phyloP scores from a whole-genome alignment of 2,113 vertebrate species.

The Neofelis nebulosa region DNA sequence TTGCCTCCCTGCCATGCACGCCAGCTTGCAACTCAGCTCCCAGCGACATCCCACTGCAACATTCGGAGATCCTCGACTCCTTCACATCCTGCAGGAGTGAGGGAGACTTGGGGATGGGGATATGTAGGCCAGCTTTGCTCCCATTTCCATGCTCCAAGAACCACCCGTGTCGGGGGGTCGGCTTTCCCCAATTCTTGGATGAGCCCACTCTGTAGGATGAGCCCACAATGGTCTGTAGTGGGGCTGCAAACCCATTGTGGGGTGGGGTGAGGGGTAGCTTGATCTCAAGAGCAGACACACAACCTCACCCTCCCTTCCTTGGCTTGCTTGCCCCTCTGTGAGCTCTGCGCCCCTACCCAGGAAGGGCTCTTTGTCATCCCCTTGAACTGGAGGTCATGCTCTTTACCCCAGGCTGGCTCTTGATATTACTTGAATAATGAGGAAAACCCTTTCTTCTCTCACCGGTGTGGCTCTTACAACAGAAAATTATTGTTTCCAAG shows the following conservation, averaged over 20 bases:
- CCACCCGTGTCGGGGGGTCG: neutral
- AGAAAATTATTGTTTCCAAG: neutral
- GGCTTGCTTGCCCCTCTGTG: neutral
- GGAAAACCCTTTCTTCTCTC: neutral
- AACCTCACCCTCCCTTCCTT: accelerated
- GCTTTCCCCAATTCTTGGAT: neutral
- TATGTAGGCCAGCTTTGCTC: neutral
- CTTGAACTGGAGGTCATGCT: accelerated
- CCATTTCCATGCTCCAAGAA: neutral
- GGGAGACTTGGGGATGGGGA: neutral
- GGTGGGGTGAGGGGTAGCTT: accelerated
- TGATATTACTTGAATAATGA: neutral
- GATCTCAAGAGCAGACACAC: neutral
- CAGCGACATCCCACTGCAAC: too few species aligned
- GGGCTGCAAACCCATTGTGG: accelerated
- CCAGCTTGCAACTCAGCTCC: neutral
- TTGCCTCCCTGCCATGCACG: accelerated
- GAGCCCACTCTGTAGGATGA: neutral
- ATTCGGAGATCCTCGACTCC: neutral
- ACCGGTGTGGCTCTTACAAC: neutral
- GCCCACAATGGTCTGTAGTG: too few species aligned
- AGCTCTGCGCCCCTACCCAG: neutral
- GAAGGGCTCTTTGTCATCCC: neutral
- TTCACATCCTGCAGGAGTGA: neutral
- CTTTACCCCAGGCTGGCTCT: neutral